Conservation (phyloP, 2,113 vertebrate genomes). For the Coptodon rendalli region DNA sequence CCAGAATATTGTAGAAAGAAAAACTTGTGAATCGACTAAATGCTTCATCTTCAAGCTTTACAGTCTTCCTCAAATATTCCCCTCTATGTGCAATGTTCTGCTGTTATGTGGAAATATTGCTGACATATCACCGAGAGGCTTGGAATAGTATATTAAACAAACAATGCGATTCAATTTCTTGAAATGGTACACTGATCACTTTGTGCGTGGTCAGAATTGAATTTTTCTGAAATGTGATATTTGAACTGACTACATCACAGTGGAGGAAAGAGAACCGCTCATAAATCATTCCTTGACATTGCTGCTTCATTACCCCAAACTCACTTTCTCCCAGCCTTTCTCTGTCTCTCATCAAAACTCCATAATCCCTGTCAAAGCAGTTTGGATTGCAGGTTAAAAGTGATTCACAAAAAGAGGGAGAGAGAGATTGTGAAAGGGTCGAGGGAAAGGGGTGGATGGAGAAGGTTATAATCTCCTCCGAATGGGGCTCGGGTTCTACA, state of each 20-base stretch:
- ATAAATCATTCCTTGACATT: slow-evolving; percentile 67
- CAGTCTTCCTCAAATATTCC: background rate
- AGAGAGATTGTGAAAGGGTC: background rate
- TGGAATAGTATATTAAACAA: slow-evolving; percentile 46
- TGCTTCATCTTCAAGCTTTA: background rate
- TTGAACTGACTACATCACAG: slow-evolving; percentile 37
- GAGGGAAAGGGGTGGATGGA: background rate
- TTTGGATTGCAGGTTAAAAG: slow-evolving; percentile 58
- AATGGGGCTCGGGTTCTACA: slow-evolving; percentile 16
- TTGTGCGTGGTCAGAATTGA: slow-evolving; percentile 48
- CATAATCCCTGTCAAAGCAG: slow-evolving; percentile 65
- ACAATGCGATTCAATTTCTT: slow-evolving; percentile 46
- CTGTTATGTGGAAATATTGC: slow-evolving; percentile 38
- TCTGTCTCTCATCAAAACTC: slow-evolving; percentile 60
- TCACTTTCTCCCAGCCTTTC: slow-evolving; percentile 44
- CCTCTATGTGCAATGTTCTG: slow-evolving; percentile 7
- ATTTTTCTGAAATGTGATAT: slow-evolving; percentile 48
- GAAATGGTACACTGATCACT: slow-evolving; percentile 60
- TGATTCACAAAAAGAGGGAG: slow-evolving; percentile 44
- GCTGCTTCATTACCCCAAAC: slow-evolving; percentile 65
- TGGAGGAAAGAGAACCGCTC: slow-evolving; percentile 23
- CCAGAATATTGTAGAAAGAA: background rate
- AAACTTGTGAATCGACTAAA: background rate
- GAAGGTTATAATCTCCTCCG: slow-evolving; percentile 38
- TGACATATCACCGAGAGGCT: slow-evolving; percentile 30